Base-by-base conservation (phyloP, 2,888 invertebrate species). In the Heteromyza rotundicornis region DNA sequence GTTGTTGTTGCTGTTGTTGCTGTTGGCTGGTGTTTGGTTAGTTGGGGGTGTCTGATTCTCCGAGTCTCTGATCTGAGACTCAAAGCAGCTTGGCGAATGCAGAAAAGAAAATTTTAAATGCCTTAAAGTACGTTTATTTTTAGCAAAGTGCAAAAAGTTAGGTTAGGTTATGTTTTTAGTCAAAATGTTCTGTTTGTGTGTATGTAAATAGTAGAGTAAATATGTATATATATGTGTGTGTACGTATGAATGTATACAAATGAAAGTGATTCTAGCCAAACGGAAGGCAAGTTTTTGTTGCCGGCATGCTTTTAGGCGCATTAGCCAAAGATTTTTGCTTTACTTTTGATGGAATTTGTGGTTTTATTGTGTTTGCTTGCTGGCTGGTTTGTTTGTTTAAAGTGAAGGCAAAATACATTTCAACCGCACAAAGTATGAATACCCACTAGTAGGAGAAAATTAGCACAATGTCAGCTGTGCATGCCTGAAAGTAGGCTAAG, bases 151-250 rank as follows among this genome's bases (percentile, higher is more conserved):
- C 36, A 14, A 44, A 47, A 59, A 24, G 55, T 60, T 55, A 36
- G 50, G 60, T 55, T 60, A 60, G 60, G 55, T 60, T 60, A 60
- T 16, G 54, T 54, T 23, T 5, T 27, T 40, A 3, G 40, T 40
- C 10, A n/a, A n/a, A 3, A 10, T 27, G 10, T 7, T 40, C 14
- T 40, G 14, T 40, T 40, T 40, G 12, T 14, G 40, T n/a, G n/a
- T 32, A 40, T 3, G 40, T n/a, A 40, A 40, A 40, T 40, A 40
- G 27, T 27, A n/a, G n/a, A n/a, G 27, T 14, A n/a, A 40, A 40
- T 14, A 40, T 40, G 40, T 40, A 40, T 27, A 27, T 27, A 27
- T 27, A 27, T n/a, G n/a, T n/a, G 27, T 14, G n/a, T 12, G 14
- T 14, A 40, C 14, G 40, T 40, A 40, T 27, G 10, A 7, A 27